Base-by-base conservation (phyloP, 2,113 vertebrate genomes). In the Dissostichus mawsoni region DNA sequence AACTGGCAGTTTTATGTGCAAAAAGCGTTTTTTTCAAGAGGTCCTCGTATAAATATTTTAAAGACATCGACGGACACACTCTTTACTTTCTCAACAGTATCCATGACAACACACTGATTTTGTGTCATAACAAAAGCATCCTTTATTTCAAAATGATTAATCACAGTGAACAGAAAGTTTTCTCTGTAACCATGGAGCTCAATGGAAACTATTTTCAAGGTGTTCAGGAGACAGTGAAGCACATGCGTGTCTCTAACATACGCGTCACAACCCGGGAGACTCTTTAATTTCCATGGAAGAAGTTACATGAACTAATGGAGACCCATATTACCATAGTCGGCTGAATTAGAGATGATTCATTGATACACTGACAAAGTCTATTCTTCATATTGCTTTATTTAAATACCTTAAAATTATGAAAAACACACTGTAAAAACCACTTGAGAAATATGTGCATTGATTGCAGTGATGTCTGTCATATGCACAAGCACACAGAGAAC, bases 381-480 rank as follows among this genome's bases (percentile, higher is more conserved):
- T 59, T 74, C 47, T 61, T 65, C 7, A 29, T 20, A 84, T 63
- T 29, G 20, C 62, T 90, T 90, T 92, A 90, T 89, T 92, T 84
- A 81, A 85, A 89, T 86, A 87, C 59, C 25, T 72, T 63, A n/a
- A 64, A 78, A 74, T 80, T 20, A 53, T 80, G 59, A 79, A 83
- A 85, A 82, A 70, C 51, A 65, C 51, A 80, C 8, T 25, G 41
- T 74, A 73, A 66, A 81, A 91, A 66, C 16, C 20, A 69, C 55
- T 53, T 80, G 44, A 81, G 6, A 80, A 73, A 74, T 45, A n/a
- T 53, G 58, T 78, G n/a, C 33, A 58, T 41, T 13, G 7, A 64
- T 67, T 44, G 44, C 59, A 73, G 44, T 36, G 51, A 45, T 55
- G 23, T 56, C 29, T 23, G 44, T 59, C 53, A 69, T 53, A 53